Evolutionary conservation across 2,797 vertebrate genomes (phyloP).

Genomic region (Spinus pinus): DNA sequence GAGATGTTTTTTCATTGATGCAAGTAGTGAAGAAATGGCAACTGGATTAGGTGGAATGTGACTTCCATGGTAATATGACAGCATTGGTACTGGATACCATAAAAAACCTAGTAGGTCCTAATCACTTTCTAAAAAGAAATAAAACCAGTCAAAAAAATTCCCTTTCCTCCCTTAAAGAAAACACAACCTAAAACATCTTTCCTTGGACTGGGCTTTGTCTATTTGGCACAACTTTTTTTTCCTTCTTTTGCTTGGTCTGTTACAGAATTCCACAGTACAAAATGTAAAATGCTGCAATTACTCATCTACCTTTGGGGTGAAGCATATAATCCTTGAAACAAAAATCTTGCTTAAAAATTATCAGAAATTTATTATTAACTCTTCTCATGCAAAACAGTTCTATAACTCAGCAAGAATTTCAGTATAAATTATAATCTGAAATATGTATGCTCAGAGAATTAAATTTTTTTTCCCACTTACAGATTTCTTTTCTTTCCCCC

Average conservation of each 20-base stretch:
- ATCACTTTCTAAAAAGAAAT: not conserved
- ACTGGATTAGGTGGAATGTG: not conserved
- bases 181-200: not conserved
- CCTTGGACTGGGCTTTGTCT: rapidly evolving
- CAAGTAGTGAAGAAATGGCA: not conserved
- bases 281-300: not conserved
- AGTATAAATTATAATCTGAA: not conserved
- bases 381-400: not conserved
- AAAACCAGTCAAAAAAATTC: not conserved
- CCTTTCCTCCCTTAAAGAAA: not conserved
- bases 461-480: not conserved
- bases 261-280: not conserved
- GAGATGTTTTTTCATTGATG: not conserved
- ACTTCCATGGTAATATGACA: not conserved
- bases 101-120: not conserved
- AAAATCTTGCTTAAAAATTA: not conserved
- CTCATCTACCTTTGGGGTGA: not conserved
- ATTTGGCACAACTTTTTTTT: not conserved
- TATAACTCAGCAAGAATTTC: not conserved
- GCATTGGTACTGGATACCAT: not conserved
- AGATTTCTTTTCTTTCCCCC: not conserved
- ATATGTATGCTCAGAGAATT: not conserved
- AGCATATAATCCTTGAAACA: rapidly evolving
- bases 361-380: not conserved
- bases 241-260: not conserved